phyloP scores from a whole-genome alignment of 2,113 vertebrate genomes.

The Heterochromis multidens region DNA sequence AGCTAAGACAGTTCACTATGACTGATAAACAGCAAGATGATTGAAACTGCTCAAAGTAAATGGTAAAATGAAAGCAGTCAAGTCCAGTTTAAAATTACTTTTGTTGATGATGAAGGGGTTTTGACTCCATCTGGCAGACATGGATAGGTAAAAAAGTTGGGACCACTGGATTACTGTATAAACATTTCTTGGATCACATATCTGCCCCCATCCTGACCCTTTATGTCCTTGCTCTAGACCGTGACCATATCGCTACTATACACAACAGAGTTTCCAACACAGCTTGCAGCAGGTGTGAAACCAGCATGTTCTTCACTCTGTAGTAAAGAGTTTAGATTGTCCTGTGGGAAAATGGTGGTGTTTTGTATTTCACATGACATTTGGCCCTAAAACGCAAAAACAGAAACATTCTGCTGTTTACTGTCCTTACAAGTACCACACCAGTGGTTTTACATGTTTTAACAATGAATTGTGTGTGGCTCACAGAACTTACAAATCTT shows the following conservation, averaged over 20 bases:
- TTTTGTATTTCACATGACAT: background rate
- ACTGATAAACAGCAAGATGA: background rate
- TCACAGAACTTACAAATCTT: background rate
- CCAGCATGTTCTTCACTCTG: slow-evolving; percentile 4
- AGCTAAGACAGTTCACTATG: too few species aligned
- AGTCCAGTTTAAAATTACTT: background rate
- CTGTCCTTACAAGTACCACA: slow-evolving; percentile 2
- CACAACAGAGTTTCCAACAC: background rate
- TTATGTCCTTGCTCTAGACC: background rate
- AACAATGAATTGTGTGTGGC: background rate
- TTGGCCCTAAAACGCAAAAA: background rate
- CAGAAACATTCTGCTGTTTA: slow-evolving; percentile 31
- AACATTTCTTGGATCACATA: slow-evolving; percentile 45
- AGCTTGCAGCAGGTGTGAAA: background rate
- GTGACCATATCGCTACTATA: slow-evolving; percentile 1
- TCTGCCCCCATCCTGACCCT: slow-evolving; percentile 26
- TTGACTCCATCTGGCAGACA: background rate
- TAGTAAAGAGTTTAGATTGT: background rate
- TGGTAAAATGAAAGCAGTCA: background rate
- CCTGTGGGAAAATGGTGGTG: background rate
- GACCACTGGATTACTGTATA: background rate
- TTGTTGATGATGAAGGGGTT: background rate
- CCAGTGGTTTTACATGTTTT: slow-evolving; percentile 46
- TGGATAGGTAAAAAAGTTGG: background rate
- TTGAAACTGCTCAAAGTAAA: background rate